phyloP scores from a whole-genome alignment of 2,888 invertebrate species.

The Lydus trimaculatus region DNA sequence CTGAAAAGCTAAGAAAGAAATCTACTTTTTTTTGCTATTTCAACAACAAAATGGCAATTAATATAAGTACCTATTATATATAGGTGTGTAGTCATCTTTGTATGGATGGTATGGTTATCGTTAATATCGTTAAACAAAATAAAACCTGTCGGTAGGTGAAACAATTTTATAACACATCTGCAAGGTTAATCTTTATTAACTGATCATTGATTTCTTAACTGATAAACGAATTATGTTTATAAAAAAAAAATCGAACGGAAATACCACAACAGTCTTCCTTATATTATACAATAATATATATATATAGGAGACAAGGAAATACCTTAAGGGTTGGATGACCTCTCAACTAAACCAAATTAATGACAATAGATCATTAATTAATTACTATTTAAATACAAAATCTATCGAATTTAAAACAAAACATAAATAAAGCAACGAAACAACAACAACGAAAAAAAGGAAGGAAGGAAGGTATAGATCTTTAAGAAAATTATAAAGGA shows the following conservation, averaged over 20 bases:
- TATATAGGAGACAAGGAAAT: not conserved
- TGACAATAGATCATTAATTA: not conserved
- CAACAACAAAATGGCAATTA: too few relatives aligned
- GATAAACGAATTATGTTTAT: slow-evolving; percentile 22
- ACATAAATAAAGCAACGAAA: too few relatives aligned
- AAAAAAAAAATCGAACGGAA: slow-evolving; percentile 23
- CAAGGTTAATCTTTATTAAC: slow-evolving; percentile 12
- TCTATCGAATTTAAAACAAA: too few relatives aligned
- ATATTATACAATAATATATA: slow-evolving; percentile 14
- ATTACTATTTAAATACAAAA: not conserved
- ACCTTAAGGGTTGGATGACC: slow-evolving; percentile 9
- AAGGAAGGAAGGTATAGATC: too few relatives aligned
- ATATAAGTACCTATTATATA: too few relatives aligned
- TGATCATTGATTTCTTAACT: slow-evolving; percentile 21
- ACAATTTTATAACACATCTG: not conserved
- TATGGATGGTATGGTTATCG: too few relatives aligned
- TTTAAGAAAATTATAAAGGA: not conserved
- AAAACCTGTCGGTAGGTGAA: too few relatives aligned
- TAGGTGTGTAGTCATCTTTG: too few relatives aligned
- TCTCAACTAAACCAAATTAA: not conserved
- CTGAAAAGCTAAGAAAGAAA: not conserved
- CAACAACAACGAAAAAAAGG: too few relatives aligned
- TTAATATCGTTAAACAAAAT: too few relatives aligned
- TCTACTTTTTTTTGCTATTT: not conserved
- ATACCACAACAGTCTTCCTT: not conserved